Evolutionary conservation across 2,113 vertebrate species (phyloP).

Genomic region (Solea solea): DNA sequence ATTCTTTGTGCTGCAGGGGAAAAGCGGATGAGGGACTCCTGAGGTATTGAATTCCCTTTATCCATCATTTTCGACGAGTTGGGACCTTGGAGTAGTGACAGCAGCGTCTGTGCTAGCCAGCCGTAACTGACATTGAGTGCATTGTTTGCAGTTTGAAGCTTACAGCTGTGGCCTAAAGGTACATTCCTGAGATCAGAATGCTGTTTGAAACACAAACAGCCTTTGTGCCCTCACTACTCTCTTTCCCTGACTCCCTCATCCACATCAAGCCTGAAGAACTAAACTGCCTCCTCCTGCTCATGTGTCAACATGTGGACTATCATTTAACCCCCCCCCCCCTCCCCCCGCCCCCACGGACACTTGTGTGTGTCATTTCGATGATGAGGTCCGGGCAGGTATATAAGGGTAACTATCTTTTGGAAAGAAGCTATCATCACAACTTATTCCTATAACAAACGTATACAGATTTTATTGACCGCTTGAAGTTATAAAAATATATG

Average conservation of each 20-base stretch:
- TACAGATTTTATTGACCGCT: neutral
- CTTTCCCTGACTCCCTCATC: slow-evolving; percentile 77
- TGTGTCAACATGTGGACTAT: slow-evolving; percentile 85
- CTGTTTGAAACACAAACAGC: slow-evolving; percentile 87
- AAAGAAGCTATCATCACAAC: slow-evolving; percentile 1
- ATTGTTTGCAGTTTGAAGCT: slow-evolving; percentile 84
- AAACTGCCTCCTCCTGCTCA: slow-evolving; percentile 78
- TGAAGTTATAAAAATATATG: neutral
- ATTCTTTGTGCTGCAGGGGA: slow-evolving; percentile 76
- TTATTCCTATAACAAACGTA: slow-evolving; percentile 6
- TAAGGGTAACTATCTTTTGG: slow-evolving; percentile 8
- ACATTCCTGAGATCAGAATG: slow-evolving; percentile 86
- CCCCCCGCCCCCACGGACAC: slow-evolving; percentile 4
- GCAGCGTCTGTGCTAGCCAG: slow-evolving; percentile 82
- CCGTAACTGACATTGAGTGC: slow-evolving; percentile 89
- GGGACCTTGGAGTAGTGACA: slow-evolving; percentile 81
- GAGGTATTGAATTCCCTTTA: slow-evolving; percentile 88
- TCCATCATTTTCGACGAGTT: slow-evolving; percentile 88
- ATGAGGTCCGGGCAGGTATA: slow-evolving; percentile 53
- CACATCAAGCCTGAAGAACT: slow-evolving; percentile 73
- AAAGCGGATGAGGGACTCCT: slow-evolving; percentile 81
- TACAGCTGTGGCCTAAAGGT: slow-evolving; percentile 86
- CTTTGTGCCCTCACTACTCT: slow-evolving; percentile 84
- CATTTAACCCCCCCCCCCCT: slow-evolving; percentile 70
- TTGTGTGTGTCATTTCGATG: slow-evolving; percentile 57